Conservation (phyloP, 2,888 invertebrate species). For the Blastobasis lacticolella region DNA sequence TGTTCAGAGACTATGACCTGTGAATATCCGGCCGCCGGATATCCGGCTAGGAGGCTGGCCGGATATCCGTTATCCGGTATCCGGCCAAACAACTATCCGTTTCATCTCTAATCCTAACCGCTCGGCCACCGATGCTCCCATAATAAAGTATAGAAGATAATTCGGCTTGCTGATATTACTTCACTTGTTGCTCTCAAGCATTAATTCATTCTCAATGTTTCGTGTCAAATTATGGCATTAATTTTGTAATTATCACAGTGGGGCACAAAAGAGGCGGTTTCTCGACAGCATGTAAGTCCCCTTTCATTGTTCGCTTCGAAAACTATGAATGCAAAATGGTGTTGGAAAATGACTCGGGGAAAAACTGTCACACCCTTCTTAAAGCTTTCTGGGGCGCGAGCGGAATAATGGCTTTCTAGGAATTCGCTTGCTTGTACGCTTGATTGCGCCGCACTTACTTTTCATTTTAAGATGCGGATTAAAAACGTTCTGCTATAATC, state of each 20-base stretch:
- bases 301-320: conserved; percentile 39
- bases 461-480: too few relatives aligned
- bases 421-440: not conserved
- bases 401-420: not conserved
- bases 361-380: conserved; percentile 19
- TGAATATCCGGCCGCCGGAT: too few relatives aligned
- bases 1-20: too few relatives aligned
- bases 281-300: conserved; percentile 47
- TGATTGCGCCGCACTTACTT: too few relatives aligned
- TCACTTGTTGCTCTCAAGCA: conserved; percentile 35
- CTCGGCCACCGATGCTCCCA: too few relatives aligned
- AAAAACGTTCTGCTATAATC: too few relatives aligned
- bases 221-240: conserved; percentile 55
- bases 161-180: conserved; percentile 16
- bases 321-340: conserved; percentile 43
- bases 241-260: conserved; percentile 58
- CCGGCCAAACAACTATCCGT: too few relatives aligned
- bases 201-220: conserved; percentile 1
- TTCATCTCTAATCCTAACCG: too few relatives aligned
- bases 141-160: too few relatives aligned
- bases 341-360: conserved; percentile 35
- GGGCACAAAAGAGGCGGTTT: conserved; percentile 41
- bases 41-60: too few relatives aligned
- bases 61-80: too few relatives aligned
- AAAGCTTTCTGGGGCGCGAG: not conserved